These are phyloP conservation scores for Stramonita haemastoma DNA, from an alignment of 2,888 invertebrate genomes.

Conservation along the genomic window DNA sequence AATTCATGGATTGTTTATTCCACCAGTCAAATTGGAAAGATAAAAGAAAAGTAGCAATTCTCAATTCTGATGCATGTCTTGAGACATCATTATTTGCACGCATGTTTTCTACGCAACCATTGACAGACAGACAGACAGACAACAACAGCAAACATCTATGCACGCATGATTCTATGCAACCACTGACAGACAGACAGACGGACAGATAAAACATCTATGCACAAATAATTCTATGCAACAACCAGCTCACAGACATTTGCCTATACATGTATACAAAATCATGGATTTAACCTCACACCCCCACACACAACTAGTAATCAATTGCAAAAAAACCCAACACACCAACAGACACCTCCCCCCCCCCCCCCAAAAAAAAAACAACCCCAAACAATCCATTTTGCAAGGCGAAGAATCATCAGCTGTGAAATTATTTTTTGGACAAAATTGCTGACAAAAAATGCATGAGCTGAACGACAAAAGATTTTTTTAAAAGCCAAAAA, in stretches of 20 bases:
- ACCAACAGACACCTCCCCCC: neutral
- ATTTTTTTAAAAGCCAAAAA: neutral
- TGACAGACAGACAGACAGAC: neutral
- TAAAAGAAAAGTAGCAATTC: conserved; percentile 32
- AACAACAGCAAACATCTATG: too few relatives aligned
- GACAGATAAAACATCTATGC: neutral
- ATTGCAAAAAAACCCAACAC: neutral
- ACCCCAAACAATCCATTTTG: neutral
- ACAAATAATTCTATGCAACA: neutral
- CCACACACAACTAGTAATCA: neutral
- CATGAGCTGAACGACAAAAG: neutral
- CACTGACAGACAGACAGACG: conserved; percentile 14
- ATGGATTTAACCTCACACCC: neutral
- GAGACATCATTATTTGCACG: conserved; percentile 9
- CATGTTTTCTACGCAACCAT: neutral
- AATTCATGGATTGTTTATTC: conserved; percentile 36
- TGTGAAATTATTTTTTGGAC: neutral
- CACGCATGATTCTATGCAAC: neutral
- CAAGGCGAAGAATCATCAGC: conserved; percentile 27
- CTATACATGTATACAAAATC: neutral
- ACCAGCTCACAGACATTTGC: neutral
- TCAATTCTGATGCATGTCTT: neutral
- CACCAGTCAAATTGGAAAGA: conserved; percentile 24
- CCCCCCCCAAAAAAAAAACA: too few relatives aligned
- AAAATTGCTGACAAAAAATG: neutral